Base-by-base conservation (phyloP, 2,113 vertebrate species). In the Okapia johnstoni region DNA sequence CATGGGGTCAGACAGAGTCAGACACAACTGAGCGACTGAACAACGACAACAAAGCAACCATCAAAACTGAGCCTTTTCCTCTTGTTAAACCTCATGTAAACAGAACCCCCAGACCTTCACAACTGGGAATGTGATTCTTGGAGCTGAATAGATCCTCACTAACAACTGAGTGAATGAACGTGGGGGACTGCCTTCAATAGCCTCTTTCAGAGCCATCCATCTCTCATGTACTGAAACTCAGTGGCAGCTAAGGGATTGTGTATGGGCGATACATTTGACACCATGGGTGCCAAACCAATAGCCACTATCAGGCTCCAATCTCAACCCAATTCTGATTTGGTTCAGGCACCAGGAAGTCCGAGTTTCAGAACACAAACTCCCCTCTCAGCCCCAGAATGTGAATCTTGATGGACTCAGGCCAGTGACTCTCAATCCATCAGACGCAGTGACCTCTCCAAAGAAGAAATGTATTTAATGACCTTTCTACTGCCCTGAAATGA, bases 251-350 rank as follows among this genome's bases (percentile, higher is more conserved):
- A 33, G 17, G 5, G 52, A 14, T 58, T 36, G 16, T 6, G 14
- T 23, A 0, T 4, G 19, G 26, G 61, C 2, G 1, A 21, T 2
- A 8, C 0, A 0, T 3, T 7, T 7, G 17, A 55, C 54, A 16
- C 11, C 7, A 1, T 6, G 1, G 19, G 9, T n/a, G 55, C 36
- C 60, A 10, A 54, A 19, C 40, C 48, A 30, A 10, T 0, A 50
- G 92, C 66, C 43, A 15, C 13, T 8, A 57, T 19, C 3, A 10
- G 1, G 54, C 77, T 80, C 16, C n/a, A 30, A 2, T 1, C 86
- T 57, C 12, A 5, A 0, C 15, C 57, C 58, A 12, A 5, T 11
- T 4, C 61, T 15, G 9, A 1, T 13, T 19, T 14, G 15, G 5
- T 14, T 70, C 48, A 2, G 15, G 55, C 2, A n/a, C 11, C 58